Conservation (phyloP, 2,113 vertebrate genomes). For the Bagarius yarrelli region DNA sequence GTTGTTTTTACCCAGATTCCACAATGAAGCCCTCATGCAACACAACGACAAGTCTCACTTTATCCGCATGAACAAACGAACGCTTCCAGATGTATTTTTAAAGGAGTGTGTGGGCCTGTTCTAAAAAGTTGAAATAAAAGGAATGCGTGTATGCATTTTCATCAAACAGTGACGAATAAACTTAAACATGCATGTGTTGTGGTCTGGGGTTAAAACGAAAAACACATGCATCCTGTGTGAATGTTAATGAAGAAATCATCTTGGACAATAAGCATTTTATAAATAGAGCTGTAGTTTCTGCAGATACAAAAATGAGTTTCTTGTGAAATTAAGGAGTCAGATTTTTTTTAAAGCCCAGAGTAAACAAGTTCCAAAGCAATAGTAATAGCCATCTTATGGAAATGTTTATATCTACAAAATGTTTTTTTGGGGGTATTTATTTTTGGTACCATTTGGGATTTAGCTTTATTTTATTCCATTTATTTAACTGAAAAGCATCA, state of each 20-base stretch:
- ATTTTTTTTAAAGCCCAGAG: too few relatives aligned
- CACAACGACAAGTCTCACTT: slow-evolving; percentile 52
- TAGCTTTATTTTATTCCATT: too few relatives aligned
- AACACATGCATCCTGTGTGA: not conserved
- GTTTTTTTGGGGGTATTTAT: too few relatives aligned
- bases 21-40: slow-evolving; percentile 54
- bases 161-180: not conserved
- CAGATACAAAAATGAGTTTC: too few relatives aligned
- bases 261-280: not conserved
- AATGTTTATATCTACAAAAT: too few relatives aligned
- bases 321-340: too few relatives aligned
- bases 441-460: too few relatives aligned
- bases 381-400: too few relatives aligned
- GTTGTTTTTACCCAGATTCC: slow-evolving; percentile 39
- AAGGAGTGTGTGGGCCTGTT: slow-evolving; percentile 58
- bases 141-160: slow-evolving; percentile 56
- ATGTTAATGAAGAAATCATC: not conserved
- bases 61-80: slow-evolving; percentile 50
- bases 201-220: slow-evolving; percentile 16
- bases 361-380: too few relatives aligned
- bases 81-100: slow-evolving; percentile 54
- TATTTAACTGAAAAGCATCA: too few relatives aligned
- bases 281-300: too few relatives aligned
- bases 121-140: slow-evolving; percentile 52
- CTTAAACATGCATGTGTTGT: not conserved